Percentiles rank a stretch among this genome's conserved stretches.
phyloP scores from a whole-genome alignment of 2,888 invertebrate genomes.

The Acanthosepion lycidas region DNA sequence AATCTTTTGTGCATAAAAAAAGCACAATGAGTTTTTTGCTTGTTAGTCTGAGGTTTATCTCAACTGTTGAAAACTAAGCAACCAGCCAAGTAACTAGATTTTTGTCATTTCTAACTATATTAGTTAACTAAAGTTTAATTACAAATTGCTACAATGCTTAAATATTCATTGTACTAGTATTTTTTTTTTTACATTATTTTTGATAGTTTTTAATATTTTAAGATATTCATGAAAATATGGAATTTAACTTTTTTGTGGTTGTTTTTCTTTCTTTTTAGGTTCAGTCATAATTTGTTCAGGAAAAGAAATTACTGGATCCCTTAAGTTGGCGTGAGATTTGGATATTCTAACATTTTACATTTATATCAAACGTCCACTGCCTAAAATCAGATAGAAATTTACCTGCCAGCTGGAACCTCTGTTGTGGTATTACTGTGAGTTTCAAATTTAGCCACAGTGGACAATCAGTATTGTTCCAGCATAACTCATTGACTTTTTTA shows the following conservation, averaged over 20 bases:
- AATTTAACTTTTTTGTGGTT: not conserved
- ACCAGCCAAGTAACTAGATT: too few species aligned
- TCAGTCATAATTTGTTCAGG: slow-evolving; percentile 45
- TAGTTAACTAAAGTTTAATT: not conserved
- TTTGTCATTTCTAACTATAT: too few species aligned
- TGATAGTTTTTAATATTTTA: not conserved
- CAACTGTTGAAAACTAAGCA: too few species aligned
- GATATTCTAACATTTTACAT: slow-evolving; percentile 42
- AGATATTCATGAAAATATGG: not conserved
- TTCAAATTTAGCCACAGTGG: not conserved
- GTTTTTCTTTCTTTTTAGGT: slow-evolving; percentile 24
- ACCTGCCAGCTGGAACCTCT: slow-evolving; percentile 20
- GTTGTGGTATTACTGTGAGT: slow-evolving; percentile 35
- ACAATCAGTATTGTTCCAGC: slow-evolving; percentile 40
- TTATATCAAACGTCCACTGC: not conserved
- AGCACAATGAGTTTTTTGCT: too few species aligned
- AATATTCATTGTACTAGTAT: not conserved
- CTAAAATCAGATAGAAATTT: slow-evolving; percentile 1
- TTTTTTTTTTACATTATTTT: not conserved
- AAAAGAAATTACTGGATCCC: slow-evolving; percentile 43
- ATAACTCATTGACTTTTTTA: not conserved
- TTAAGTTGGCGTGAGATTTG: slow-evolving; percentile 45
- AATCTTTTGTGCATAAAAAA: too few species aligned
- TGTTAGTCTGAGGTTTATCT: too few species aligned
- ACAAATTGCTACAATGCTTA: not conserved